These are phyloP conservation scores for Drosophila neocordata DNA, from an alignment of 1,140 invertebrate genomes.

Conservation along the genomic window DNA sequence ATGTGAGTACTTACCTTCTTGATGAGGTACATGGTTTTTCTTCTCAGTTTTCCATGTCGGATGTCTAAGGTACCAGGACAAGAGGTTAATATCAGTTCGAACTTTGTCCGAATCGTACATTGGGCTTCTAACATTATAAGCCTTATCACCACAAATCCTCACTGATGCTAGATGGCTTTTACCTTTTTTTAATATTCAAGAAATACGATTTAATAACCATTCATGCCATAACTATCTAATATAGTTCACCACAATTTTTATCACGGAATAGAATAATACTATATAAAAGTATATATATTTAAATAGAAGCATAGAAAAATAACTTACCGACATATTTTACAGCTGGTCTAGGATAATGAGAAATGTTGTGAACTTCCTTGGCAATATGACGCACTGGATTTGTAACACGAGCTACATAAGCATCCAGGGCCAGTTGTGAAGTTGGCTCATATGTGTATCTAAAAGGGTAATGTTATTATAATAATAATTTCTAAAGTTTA, in stretches of 20 bases:
- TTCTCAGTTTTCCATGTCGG: conserved; percentile 83
- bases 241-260: conserved; percentile 39
- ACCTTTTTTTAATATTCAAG: conserved; percentile 83
- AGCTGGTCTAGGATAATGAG: conserved; percentile 70
- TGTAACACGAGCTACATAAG: conserved; percentile 75
- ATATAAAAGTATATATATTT: not conserved
- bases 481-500: not conserved
- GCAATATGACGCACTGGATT: conserved; percentile 79
- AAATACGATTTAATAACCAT: conserved; percentile 82
- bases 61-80: conserved; percentile 90
- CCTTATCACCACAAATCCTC: conserved; percentile 90
- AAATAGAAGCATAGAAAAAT: not conserved
- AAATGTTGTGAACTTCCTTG: conserved; percentile 77
- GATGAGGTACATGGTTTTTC: conserved; percentile 49
- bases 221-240: conserved; percentile 40
- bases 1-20: conserved; percentile 75
- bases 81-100: conserved; percentile 88
- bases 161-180: conserved; percentile 90
- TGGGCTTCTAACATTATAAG: conserved; percentile 88
- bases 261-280: conserved; percentile 21
- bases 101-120: conserved; percentile 81
- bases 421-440: conserved; percentile 71
- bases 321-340: conserved; percentile 81
- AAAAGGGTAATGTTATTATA: not conserved
- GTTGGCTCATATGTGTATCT: conserved; percentile 69